phyloP scores from a whole-genome alignment of 2,797 vertebrate species.

The Microctenopoma stevenorrisi region DNA sequence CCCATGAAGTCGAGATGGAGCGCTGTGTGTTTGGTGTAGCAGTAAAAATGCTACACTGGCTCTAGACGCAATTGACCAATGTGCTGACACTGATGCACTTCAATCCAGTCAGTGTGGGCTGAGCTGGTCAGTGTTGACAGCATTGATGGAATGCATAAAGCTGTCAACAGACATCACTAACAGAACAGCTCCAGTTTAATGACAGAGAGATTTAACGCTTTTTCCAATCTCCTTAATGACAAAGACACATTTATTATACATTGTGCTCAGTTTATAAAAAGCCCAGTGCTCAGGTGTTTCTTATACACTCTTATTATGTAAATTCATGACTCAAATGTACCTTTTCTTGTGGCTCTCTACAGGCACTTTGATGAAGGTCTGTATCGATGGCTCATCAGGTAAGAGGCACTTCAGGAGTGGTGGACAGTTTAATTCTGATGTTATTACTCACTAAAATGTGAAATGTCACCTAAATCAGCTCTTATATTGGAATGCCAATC shows the following conservation, averaged over 20 bases:
- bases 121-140: constrained; percentile 63
- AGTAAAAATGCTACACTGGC: constrained; percentile 20
- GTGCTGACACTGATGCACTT: constrained; percentile 68
- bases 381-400: constrained; percentile 97
- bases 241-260: constrained; percentile 11
- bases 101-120: constrained; percentile 58
- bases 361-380: constrained; percentile 97
- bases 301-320: constrained; percentile 55
- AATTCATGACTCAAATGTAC: constrained; percentile 61
- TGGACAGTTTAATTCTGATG: constrained; percentile 63
- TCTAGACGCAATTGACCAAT: constrained; percentile 35
- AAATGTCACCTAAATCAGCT: constrained; percentile 42
- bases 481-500: not conserved
- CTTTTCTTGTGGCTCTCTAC: constrained; percentile 60
- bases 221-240: constrained; percentile 62
- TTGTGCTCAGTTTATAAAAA: constrained; percentile 16
- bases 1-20: constrained; percentile 29
- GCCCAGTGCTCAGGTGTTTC: constrained; percentile 64
- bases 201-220: constrained; percentile 9
- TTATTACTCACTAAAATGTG: constrained; percentile 54
- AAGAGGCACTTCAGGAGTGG: constrained; percentile 78
- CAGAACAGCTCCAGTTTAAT: constrained; percentile 55
- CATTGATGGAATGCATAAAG: constrained; percentile 77
- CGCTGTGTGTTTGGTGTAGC: constrained; percentile 16
- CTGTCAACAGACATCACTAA: constrained; percentile 59